These are phyloP conservation scores for Onchidella celtica DNA, from an alignment of 2,888 invertebrate genomes.

Conservation along the genomic window DNA sequence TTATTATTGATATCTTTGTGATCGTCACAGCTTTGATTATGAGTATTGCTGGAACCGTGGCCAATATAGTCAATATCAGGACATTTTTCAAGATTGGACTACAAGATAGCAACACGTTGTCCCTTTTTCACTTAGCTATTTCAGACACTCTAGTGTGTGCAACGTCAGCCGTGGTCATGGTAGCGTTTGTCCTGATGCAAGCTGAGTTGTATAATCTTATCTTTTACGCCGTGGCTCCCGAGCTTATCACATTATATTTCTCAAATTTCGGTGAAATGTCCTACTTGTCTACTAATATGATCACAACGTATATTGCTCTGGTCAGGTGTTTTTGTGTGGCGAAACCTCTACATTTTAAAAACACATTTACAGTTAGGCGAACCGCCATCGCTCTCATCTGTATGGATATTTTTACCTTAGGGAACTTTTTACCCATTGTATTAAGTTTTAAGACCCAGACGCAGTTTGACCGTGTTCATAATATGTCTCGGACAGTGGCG, in stretches of 20 bases:
- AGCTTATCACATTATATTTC: background rate
- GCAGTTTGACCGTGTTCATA: background rate
- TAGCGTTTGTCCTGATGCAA: background rate
- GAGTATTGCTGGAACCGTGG: background rate
- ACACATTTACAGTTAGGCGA: background rate
- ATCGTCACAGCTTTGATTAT: background rate
- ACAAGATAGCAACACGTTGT: background rate
- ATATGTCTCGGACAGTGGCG: background rate
- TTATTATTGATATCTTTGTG: background rate
- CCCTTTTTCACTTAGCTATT: background rate
- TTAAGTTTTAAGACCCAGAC: background rate
- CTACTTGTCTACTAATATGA: background rate
- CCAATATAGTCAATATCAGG: background rate
- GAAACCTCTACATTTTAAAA: background rate
- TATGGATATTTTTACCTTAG: background rate
- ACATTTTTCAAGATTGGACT: background rate
- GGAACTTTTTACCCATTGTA: background rate
- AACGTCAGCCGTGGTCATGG: background rate
- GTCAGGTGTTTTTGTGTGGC: background rate
- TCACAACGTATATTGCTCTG: background rate
- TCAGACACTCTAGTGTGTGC: background rate
- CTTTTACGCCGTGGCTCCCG: background rate
- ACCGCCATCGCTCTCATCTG: background rate
- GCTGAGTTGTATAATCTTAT: background rate
- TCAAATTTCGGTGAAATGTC: slow-evolving; percentile 1